Base-by-base conservation (phyloP, 2,113 vertebrate species). In the Pomatostomus ruficeps region DNA sequence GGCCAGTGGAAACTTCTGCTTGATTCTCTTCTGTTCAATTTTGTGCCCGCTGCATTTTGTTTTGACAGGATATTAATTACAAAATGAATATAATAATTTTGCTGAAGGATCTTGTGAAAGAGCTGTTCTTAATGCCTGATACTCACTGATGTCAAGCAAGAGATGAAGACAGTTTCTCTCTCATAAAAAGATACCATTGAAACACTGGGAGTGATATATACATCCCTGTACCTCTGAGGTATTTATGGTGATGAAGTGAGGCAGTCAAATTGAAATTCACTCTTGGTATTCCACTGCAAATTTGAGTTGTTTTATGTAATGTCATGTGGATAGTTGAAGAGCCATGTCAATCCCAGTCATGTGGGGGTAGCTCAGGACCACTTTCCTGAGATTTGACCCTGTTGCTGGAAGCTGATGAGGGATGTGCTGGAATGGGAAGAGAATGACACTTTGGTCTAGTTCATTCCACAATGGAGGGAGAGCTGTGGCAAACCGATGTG, bases 351-450 rank as follows among this genome's bases (percentile, higher is more conserved):
- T 68, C 25, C 33, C 36, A 80, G 24, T 10, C 35, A 9, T 11
- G 4, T 51, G 7, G 1, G 5, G 16, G 8, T 24, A 70, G 13
- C 9, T 77, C 33, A 38, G 68, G 28, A n/a, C 16, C 7, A 12
- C 51, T 62, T 88, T 21, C 22, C 20, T 71, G 40, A 52, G 40
- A 1, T 75, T 87, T 68, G 31, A 65, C 10, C 13, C 12, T 66
- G 4, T 43, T 77, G 16, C 28, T 84, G 36, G n/a, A 80, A 74
- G 51, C 4, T 62, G 20, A 45, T 67, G 52, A 58, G 23, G 36
- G 14, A n/a, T 0, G 2, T n/a, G 36, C 16, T 12, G 5, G 9
- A 12, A 23, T 14, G 24, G 33, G n/a, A 19, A 55, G 24, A 29
- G 29, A 46, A 62, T 57, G 51, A 52, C 12, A 9, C 11, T 82